Percentiles rank a stretch among this genome's conserved stretches.
These are phyloP conservation scores for Sebastes oblongus DNA, from an alignment of 2,797 vertebrate genomes.

Conservation along the genomic window DNA sequence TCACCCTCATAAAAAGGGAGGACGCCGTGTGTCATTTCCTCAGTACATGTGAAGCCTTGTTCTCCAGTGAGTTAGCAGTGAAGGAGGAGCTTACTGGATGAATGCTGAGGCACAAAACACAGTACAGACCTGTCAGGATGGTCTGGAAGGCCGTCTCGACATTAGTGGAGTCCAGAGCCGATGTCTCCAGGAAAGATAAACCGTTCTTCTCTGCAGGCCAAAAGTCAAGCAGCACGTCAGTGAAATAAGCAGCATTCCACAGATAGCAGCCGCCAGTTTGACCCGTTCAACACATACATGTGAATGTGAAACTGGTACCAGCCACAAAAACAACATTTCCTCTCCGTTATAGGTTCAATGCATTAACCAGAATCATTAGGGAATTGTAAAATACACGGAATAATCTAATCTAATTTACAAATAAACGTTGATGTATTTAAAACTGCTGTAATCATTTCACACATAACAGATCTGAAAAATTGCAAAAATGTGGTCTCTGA, in stretches of 20 bases:
- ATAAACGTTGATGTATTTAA: too few relatives aligned
- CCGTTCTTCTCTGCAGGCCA: slow-evolving; percentile 88
- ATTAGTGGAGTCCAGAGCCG: slow-evolving; percentile 93
- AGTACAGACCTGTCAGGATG: slow-evolving; percentile 84
- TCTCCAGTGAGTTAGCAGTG: neutral
- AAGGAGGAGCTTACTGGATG: neutral
- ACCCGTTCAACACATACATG: neutral
- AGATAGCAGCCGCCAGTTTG: neutral
- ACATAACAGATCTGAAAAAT: too few relatives aligned
- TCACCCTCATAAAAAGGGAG: neutral
- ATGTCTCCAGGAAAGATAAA: slow-evolving; percentile 96
- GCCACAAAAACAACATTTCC: neutral
- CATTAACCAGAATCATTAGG: neutral
- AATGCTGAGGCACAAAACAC: neutral
- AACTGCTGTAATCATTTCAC: too few relatives aligned
- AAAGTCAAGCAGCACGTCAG: neutral
- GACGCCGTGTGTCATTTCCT: neutral
- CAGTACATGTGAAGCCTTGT: neutral
- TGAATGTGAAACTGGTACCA: neutral
- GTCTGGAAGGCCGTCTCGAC: slow-evolving; percentile 95
- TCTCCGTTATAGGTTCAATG: neutral
- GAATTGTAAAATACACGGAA: neutral
- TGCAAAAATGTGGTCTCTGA: too few relatives aligned
- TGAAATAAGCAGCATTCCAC: slow-evolving; percentile 16
- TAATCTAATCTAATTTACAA: neutral